Conservation (phyloP, 2,113 vertebrate species). For the Anser cygnoides region DNA sequence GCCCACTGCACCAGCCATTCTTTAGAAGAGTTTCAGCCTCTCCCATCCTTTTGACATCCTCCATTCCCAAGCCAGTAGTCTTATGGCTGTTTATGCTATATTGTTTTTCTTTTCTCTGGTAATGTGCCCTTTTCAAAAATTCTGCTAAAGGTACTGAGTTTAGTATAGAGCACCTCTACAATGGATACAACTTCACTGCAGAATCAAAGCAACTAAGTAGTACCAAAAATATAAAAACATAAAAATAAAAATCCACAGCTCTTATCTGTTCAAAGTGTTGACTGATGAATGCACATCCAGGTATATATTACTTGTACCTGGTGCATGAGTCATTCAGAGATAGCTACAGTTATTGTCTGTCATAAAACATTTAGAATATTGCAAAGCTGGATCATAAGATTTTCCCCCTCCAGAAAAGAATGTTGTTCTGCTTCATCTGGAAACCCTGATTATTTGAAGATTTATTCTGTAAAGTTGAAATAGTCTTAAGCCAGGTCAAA, state of each 20-base stretch:
- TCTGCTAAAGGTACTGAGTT: neutral
- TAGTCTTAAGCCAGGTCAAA: neutral
- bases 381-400: neutral
- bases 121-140: neutral
- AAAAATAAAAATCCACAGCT: neutral
- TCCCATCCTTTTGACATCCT: neutral
- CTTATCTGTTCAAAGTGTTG: neutral
- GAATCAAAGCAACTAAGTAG: neutral
- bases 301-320: neutral
- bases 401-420: neutral
- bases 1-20: neutral
- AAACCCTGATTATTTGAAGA: neutral
- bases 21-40: neutral
- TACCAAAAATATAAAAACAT: neutral
- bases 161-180: neutral
- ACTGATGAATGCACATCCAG: neutral
- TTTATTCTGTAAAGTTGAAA: slow-evolving; percentile 13
- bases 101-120: neutral
- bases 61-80: neutral
- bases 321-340: neutral
- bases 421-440: neutral
- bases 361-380: slow-evolving; percentile 51
- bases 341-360: neutral
- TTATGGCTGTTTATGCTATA: neutral
- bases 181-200: neutral